Conservation (phyloP, 2,888 invertebrate genomes). For the Corbicula japonica region DNA sequence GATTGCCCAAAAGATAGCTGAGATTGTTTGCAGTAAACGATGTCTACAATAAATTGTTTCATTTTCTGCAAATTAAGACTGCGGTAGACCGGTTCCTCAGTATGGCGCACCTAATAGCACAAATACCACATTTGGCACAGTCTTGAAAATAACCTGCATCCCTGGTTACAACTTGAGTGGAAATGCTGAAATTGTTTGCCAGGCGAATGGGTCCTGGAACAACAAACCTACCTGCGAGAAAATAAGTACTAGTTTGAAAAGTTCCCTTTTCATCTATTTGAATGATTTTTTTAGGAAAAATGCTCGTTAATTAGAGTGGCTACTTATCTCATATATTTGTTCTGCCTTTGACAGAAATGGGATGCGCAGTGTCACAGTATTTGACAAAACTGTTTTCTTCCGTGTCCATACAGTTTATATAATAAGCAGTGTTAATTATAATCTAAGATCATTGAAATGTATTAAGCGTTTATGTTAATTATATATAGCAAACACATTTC, state of each 20-base stretch:
- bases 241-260: constrained; percentile 22
- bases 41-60: too few species aligned
- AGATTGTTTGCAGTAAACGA: too few species aligned
- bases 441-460: too few species aligned
- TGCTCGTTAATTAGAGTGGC: not conserved
- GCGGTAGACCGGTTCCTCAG: constrained; percentile 39
- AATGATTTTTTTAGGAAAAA: not conserved
- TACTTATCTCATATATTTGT: not conserved
- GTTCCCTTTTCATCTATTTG: too few species aligned
- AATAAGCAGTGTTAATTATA: too few species aligned
- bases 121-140: constrained; percentile 36
- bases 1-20: too few species aligned
- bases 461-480: too few species aligned
- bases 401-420: too few species aligned
- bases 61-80: constrained; percentile 25
- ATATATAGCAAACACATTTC: too few species aligned
- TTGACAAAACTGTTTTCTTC: too few species aligned
- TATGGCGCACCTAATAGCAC: constrained; percentile 39
- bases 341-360: not conserved
- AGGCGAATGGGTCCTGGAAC: constrained; percentile 41
- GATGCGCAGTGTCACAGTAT: not conserved
- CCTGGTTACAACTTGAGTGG: constrained; percentile 52
- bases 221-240: constrained; percentile 46
- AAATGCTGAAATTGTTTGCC: constrained; percentile 35
- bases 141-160: constrained; percentile 46